phyloP scores from a whole-genome alignment of 2,888 invertebrate species.

The Lissonota sp. region DNA sequence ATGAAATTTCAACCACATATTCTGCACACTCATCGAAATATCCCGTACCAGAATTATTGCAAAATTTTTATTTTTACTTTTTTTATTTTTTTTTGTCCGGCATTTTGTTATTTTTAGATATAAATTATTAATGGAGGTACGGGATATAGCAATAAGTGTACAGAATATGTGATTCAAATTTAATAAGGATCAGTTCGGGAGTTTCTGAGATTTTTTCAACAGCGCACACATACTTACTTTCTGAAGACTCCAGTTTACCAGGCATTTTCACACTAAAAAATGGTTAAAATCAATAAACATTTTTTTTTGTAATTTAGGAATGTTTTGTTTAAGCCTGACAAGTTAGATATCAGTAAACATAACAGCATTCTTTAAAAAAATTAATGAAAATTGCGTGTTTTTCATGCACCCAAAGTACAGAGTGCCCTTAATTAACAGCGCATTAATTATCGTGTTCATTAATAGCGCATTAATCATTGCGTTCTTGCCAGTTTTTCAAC shows the following conservation, averaged over 20 bases:
- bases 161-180: too few species aligned
- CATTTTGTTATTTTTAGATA: too few species aligned
- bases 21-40: background rate
- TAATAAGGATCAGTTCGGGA: background rate
- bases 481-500: too few species aligned
- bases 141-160: too few species aligned
- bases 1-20: background rate
- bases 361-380: constrained; percentile 26
- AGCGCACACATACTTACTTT: background rate
- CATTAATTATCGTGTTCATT: too few species aligned
- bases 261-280: constrained; percentile 3
- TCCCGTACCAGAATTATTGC: too few species aligned
- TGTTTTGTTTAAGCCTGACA: constrained; percentile 26
- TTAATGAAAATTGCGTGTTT: background rate
- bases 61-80: too few species aligned
- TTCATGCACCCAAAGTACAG: constrained; percentile 1
- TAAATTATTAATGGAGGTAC: background rate
- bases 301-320: constrained; percentile 10
- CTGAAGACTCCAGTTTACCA: background rate
- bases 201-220: background rate
- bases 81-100: background rate
- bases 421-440: constrained; percentile 1
- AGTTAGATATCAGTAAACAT: constrained; percentile 13
- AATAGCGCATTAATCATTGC: too few species aligned
- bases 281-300: background rate